Conservation (phyloP, 1,140 invertebrate species). For the Eubasilissa regina region DNA sequence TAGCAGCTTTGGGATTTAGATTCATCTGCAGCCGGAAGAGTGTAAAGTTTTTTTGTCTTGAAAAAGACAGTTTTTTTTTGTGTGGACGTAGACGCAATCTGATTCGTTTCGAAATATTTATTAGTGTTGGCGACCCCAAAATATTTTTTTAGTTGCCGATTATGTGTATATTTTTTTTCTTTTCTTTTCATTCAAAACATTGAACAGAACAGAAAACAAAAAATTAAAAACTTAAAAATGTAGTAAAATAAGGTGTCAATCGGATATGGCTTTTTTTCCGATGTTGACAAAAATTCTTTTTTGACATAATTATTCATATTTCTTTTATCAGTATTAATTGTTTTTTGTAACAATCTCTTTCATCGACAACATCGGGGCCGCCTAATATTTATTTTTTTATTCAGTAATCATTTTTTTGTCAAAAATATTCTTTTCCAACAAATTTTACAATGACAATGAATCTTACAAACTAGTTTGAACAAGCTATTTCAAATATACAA, state of each 20-base stretch:
- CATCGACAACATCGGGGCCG: conserved; percentile 43
- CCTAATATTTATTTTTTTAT: conserved; percentile 48
- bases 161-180: conserved; percentile 35
- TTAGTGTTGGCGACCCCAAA: conserved; percentile 45
- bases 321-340: conserved; percentile 41
- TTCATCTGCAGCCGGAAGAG: no score
- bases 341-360: conserved; percentile 37
- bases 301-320: conserved; percentile 39
- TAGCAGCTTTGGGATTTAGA: no score
- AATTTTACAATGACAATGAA: conserved; percentile 38
- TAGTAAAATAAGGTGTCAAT: conserved; percentile 21
- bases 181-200: conserved; percentile 47
- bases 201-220: conserved; percentile 50
- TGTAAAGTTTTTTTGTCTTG: conserved; percentile 28
- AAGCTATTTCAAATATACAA: conserved; percentile 25
- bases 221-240: conserved; percentile 48
- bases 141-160: conserved; percentile 48
- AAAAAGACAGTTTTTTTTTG: conserved; percentile 47
- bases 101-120: conserved; percentile 28
- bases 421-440: conserved; percentile 58
- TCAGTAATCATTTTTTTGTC: conserved; percentile 50
- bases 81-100: conserved; percentile 4
- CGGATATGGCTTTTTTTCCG: conserved; percentile 44
- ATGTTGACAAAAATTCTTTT: conserved; percentile 29
- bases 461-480: conserved; percentile 35